A percentile compares a stretch with the other conserved stretches of the same genome.
Evolutionary conservation across 2,888 invertebrate species (phyloP).

Genomic region (Netelia fuscicornis): DNA sequence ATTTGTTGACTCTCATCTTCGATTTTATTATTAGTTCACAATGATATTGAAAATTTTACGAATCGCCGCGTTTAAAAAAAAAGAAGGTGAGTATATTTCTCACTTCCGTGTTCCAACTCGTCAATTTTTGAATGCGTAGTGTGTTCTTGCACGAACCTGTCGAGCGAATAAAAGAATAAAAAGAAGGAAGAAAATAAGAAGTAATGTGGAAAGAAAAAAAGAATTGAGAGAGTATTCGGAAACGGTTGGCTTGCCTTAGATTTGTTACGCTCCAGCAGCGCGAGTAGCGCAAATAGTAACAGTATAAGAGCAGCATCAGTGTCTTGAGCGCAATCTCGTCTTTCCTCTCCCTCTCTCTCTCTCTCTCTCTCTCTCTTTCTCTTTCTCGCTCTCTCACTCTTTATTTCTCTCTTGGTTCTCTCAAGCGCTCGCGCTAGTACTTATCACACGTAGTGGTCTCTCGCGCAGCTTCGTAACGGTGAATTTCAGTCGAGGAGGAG

Average conservation of each 20-base stretch:
- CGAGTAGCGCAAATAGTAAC: constrained; percentile 45
- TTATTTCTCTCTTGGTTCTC: constrained; percentile 15
- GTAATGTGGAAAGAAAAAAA: constrained; percentile 24
- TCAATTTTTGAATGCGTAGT: background rate
- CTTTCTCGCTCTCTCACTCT: constrained; percentile 31
- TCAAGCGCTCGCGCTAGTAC: constrained; percentile 50
- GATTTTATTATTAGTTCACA: too few species aligned
- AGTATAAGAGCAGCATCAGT: constrained; percentile 52
- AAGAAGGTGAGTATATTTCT: too few species aligned
- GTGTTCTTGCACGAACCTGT: constrained; percentile 13
- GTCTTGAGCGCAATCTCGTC: constrained; percentile 46
- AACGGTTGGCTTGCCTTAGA: constrained; percentile 59
- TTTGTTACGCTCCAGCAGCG: constrained; percentile 60
- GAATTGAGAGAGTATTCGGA: constrained; percentile 62
- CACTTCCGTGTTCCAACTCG: background rate
- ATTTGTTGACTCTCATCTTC: too few species aligned
- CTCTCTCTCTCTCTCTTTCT: constrained; percentile 18
- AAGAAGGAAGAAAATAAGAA: background rate
- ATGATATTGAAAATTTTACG: too few species aligned
- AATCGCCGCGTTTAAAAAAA: too few species aligned
- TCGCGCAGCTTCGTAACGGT: constrained; percentile 73
- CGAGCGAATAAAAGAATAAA: constrained; percentile 19
- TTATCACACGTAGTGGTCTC: constrained; percentile 58
- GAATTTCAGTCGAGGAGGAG: constrained; percentile 76
- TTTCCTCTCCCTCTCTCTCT: background rate